These are phyloP conservation scores for Bombus waltoni DNA, from an alignment of 1,140 invertebrate species.

Conservation along the genomic window DNA sequence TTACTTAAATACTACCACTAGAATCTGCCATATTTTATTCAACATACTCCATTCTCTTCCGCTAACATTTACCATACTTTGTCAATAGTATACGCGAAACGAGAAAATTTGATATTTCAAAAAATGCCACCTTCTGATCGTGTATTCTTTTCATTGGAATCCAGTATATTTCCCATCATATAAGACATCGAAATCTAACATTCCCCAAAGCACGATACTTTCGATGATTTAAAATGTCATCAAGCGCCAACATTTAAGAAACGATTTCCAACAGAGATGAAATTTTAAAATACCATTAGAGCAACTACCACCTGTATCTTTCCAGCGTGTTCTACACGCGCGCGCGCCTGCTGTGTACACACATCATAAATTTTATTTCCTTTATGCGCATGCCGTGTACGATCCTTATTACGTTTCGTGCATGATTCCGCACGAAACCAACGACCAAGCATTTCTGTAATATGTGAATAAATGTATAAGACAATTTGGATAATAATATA, in stretches of 20 bases:
- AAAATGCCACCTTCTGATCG: no score
- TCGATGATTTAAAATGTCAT: background rate
- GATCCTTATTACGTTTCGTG: background rate
- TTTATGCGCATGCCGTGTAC: background rate
- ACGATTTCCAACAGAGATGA: background rate
- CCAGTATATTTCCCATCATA: background rate
- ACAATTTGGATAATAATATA: slow-evolving; percentile 21
- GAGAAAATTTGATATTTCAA: no score
- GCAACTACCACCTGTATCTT: slow-evolving; percentile 11
- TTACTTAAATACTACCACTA: no score
- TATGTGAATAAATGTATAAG: slow-evolving; percentile 14
- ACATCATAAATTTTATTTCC: slow-evolving; percentile 30
- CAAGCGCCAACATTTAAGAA: background rate
- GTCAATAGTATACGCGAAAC: no score
- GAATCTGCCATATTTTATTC: background rate
- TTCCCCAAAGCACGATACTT: background rate
- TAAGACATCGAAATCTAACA: background rate
- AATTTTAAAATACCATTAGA: background rate
- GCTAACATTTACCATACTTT: no score
- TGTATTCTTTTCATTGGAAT: no score
- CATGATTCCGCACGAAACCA: background rate
- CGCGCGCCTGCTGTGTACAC: no score
- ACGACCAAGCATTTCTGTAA: no score
- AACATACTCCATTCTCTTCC: no score
- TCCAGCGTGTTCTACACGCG: background rate